phyloP scores from a whole-genome alignment of 2,888 invertebrate species.

The Dendrolimus houi region DNA sequence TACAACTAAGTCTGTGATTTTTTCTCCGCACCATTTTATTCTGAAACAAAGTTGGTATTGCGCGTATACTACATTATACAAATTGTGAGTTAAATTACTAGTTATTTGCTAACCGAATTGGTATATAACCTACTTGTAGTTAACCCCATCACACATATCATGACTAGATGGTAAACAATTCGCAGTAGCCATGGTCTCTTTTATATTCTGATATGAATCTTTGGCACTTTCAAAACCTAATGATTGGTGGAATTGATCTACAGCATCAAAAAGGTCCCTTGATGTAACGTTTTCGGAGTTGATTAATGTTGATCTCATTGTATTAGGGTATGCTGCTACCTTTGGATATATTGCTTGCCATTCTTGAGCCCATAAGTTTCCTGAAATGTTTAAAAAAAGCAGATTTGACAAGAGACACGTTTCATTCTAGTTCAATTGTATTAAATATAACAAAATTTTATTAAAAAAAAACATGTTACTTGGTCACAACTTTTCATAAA shows the following conservation, averaged over 20 bases:
- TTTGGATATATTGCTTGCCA: slow-evolving; percentile 73
- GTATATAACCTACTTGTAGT: slow-evolving; percentile 72
- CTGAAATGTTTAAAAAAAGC: slow-evolving; percentile 36
- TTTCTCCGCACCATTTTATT: slow-evolving; percentile 66
- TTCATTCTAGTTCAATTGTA: no score
- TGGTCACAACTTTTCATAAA: no score
- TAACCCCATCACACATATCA: slow-evolving; percentile 80
- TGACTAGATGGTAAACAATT: slow-evolving; percentile 83
- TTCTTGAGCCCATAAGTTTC: slow-evolving; percentile 81
- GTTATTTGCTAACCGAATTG: no score
- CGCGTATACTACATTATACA: no score
- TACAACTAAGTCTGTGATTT: slow-evolving; percentile 46
- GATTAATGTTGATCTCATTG: slow-evolving; percentile 71
- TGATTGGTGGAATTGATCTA: slow-evolving; percentile 78
- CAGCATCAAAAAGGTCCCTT: slow-evolving; percentile 72
- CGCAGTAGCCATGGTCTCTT: slow-evolving; percentile 74
- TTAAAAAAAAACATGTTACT: no score
- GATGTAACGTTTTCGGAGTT: slow-evolving; percentile 49
- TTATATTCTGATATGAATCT: slow-evolving; percentile 77
- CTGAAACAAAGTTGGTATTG: slow-evolving; percentile 22
- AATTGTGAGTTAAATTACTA: no score
- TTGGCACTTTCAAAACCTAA: slow-evolving; percentile 78
- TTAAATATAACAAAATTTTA: no score
- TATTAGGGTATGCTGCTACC: slow-evolving; percentile 64
- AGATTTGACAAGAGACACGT: no score